phyloP scores from a whole-genome alignment of 1,140 invertebrate genomes.

The Antheraea mylitta region DNA sequence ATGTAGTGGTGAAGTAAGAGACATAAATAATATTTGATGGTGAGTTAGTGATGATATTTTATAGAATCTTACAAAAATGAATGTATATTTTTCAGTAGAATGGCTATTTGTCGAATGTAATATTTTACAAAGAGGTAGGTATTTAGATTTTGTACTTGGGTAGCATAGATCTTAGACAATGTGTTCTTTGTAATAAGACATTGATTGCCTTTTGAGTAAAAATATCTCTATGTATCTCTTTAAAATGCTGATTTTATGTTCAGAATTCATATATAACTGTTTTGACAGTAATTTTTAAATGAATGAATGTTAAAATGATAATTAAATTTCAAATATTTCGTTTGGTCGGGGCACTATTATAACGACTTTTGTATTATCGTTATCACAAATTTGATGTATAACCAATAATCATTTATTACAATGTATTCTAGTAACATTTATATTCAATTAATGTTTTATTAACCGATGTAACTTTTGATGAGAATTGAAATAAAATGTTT shows the following conservation, averaged over 20 bases:
- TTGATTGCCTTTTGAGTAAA: not conserved
- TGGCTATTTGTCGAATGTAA: slow-evolving; percentile 17
- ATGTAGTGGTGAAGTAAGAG: not conserved
- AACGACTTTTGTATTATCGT: not conserved
- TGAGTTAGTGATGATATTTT: not conserved
- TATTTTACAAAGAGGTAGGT: slow-evolving; percentile 22
- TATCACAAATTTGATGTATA: not conserved
- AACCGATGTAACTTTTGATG: not conserved
- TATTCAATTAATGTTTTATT: slow-evolving; percentile 3
- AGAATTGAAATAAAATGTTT: not conserved
- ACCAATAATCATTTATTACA: not conserved
- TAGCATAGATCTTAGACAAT: not conserved
- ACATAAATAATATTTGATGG: slow-evolving; percentile 12
- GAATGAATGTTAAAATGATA: no score
- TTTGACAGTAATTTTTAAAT: no score
- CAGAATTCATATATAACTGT: no score
- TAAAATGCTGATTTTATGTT: no score
- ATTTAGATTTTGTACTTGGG: slow-evolving; percentile 35
- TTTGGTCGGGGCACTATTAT: not conserved
- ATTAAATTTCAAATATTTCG: not conserved
- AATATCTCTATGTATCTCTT: not conserved
- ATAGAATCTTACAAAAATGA: slow-evolving; percentile 14
- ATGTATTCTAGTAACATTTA: not conserved
- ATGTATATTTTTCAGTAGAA: slow-evolving; percentile 33
- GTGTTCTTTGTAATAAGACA: slow-evolving; percentile 4